A percentile compares a stretch with the other conserved stretches of the same genome.
phyloP scores from a whole-genome alignment of 2,797 vertebrate species.

The Botia kubotai region DNA sequence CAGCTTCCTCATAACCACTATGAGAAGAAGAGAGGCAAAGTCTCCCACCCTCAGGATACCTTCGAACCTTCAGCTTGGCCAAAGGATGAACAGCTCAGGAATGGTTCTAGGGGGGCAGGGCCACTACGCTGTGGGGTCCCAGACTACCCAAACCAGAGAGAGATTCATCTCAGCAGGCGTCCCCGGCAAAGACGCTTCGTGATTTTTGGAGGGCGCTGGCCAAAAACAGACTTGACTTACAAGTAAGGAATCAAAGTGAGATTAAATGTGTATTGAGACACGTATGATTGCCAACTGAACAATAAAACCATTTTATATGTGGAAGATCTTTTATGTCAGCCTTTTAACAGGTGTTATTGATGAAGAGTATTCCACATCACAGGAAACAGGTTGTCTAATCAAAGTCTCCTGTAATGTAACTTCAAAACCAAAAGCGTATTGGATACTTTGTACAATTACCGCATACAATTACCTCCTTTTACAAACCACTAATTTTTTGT shows the following conservation, averaged over 20 bases:
- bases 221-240: conserved; percentile 89
- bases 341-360: no score
- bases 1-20: conserved; percentile 64
- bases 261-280: conserved; percentile 78
- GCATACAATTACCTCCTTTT: background rate
- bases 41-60: conserved; percentile 59
- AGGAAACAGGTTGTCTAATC: background rate
- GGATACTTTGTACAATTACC: background rate
- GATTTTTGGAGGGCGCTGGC: conserved; percentile 87
- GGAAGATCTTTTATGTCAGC: background rate
- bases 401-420: background rate
- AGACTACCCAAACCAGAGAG: conserved; percentile 65
- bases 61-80: conserved; percentile 56
- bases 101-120: conserved; percentile 64
- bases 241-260: conserved; percentile 74
- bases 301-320: background rate
- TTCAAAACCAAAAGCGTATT: background rate
- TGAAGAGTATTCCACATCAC: background rate
- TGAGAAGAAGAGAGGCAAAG: conserved; percentile 67
- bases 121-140: conserved; percentile 81
- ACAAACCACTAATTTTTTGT: background rate
- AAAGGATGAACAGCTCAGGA: conserved; percentile 13
- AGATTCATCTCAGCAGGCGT: conserved; percentile 50
- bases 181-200: conserved; percentile 85
- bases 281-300: conserved; percentile 71